phyloP scores from a whole-genome alignment of 2,888 invertebrate species.

The Agrochola lychnidis region DNA sequence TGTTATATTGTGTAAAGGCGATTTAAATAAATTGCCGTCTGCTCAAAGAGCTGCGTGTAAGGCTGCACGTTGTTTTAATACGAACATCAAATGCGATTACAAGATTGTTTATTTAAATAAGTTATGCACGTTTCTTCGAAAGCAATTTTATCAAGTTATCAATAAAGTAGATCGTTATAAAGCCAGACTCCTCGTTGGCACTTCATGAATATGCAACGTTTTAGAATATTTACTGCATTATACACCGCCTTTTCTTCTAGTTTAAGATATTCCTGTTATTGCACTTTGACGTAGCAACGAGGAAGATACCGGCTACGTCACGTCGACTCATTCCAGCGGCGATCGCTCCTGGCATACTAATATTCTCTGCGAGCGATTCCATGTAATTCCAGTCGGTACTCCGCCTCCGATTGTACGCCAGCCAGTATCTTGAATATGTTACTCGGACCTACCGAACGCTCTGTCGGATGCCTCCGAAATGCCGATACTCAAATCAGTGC shows the following conservation, averaged over 20 bases:
- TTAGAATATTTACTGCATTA: constrained; percentile 58
- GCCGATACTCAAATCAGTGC: constrained; percentile 46
- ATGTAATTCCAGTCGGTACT: constrained; percentile 85
- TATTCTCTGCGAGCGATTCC: constrained; percentile 85
- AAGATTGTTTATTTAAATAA: constrained; percentile 32
- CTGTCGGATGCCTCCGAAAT: constrained; percentile 49
- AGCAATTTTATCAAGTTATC: constrained; percentile 29
- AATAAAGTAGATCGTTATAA: constrained; percentile 34
- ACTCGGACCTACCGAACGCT: constrained; percentile 60
- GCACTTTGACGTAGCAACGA: constrained; percentile 83
- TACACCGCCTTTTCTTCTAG: constrained; percentile 50
- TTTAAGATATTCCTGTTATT: constrained; percentile 82
- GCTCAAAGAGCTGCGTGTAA: constrained; percentile 3
- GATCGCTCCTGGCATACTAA: constrained; percentile 87
- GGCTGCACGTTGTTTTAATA: constrained; percentile 20
- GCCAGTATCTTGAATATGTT: constrained; percentile 88
- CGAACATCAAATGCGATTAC: constrained; percentile 23
- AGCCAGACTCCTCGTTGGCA: constrained; percentile 29
- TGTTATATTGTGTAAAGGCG: constrained; percentile 19
- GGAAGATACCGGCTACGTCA: constrained; percentile 80
- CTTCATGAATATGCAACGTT: constrained; percentile 49
- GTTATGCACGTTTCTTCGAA: constrained; percentile 10
- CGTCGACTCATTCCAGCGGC: constrained; percentile 88
- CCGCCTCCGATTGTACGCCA: constrained; percentile 80
- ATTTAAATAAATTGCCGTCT: constrained; percentile 35